Conservation (phyloP, 1,140 invertebrate genomes). For the Micrasema minimum region DNA sequence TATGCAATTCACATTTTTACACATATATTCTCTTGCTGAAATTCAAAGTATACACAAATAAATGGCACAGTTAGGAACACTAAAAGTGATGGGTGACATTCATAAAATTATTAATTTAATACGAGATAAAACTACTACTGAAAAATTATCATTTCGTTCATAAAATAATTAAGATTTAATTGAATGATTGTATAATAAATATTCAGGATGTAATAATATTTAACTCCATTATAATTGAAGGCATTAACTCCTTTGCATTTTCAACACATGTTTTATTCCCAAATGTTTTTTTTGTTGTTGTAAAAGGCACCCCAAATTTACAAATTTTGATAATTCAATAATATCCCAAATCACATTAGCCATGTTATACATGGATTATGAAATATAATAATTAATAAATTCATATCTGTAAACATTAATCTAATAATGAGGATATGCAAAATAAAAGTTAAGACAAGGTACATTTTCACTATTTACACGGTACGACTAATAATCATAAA, state of each 20-base stretch:
- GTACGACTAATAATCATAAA: slow-evolving; percentile 13
- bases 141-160: too few species aligned
- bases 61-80: slow-evolving; percentile 44
- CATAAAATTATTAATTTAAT: too few species aligned
- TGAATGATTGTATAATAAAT: too few species aligned
- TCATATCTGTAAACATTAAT: too few species aligned
- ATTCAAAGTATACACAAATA: slow-evolving; percentile 16
- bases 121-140: too few species aligned
- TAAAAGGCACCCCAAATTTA: slow-evolving; percentile 22
- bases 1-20: slow-evolving; percentile 30
- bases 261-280: background rate
- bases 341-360: slow-evolving; percentile 29
- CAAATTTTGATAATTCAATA: slow-evolving; percentile 17
- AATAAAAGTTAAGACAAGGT: background rate
- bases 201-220: too few species aligned
- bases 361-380: slow-evolving; percentile 10
- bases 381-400: background rate
- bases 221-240: too few species aligned
- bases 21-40: slow-evolving; percentile 10
- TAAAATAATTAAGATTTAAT: too few species aligned
- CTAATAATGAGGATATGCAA: too few species aligned
- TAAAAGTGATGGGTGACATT: slow-evolving; percentile 15
- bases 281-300: slow-evolving; percentile 1
- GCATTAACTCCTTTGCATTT: background rate
- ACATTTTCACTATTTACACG: slow-evolving; percentile 14